Base-by-base conservation (phyloP, 2,113 vertebrate species). In the Cygnus buccinator region DNA sequence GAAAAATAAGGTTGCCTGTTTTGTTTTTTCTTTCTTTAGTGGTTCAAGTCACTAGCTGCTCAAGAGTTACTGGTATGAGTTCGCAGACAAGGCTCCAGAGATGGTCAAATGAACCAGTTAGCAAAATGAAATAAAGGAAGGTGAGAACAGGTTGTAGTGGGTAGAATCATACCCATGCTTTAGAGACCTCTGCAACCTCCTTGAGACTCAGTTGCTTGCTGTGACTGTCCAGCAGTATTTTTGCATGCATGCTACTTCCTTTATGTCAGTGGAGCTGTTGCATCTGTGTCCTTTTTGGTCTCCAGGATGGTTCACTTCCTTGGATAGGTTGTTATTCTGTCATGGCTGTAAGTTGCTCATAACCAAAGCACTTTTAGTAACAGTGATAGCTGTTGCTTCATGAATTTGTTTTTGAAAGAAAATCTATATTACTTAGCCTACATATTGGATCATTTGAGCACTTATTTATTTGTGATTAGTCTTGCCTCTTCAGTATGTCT, bases 341-440 rank as follows among this genome's bases (percentile, higher is more conserved):
- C 29, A 46, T 1, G 4, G 58, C 63, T 84, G 17, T 71, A 76
- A 52, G 41, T 13, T 76, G 46, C 33, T 84, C 46, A 33, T 67
- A 87, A 81, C 33, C 6, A 44, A 76, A 75, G 52, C 58, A 80
- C 39, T 75, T 71, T 74, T 14, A 67, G 9, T 77, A 83, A 62
- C 57, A 94, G 87, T 66, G 28, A 18, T 67, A 78, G 52, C 20
- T 87, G 29, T 37, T 89, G n/a, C 41, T 52, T 86, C 54, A 52
- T 76, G 20, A 59, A 57, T 17, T 7, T 76, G 11, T 25, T 89
- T 86, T 80, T 72, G 44, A 91, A 90, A 84, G 65, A 43, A 92
- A 77, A 80, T 78, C 48, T 44, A 1, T 86, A 39, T 44, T 79
- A 61, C 20, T 83, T 83, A 46, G 37, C 11, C n/a, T 62, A 19